phyloP scores from a whole-genome alignment of 2,113 vertebrate genomes.

The Cygnus buccinator region DNA sequence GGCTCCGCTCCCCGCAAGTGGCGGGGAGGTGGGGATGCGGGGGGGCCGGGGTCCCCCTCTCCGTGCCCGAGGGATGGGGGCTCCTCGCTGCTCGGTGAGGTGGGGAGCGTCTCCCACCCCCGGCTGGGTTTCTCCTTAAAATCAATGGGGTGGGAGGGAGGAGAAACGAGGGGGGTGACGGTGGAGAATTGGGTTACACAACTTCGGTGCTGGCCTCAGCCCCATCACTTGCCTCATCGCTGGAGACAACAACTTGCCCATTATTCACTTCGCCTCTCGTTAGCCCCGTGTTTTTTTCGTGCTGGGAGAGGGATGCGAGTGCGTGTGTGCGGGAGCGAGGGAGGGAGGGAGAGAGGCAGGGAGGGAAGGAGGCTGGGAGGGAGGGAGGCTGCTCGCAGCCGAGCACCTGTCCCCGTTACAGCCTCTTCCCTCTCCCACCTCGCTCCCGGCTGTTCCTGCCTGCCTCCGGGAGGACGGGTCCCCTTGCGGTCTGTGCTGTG shows the following conservation, averaged over 20 bases:
- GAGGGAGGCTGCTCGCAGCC: not conserved
- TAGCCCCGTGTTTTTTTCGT: slow-evolving; percentile 29
- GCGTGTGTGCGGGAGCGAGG: not conserved
- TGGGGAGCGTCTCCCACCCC: not conserved
- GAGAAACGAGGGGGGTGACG: slow-evolving; percentile 7
- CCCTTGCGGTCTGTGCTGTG: not conserved
- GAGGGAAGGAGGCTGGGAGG: not conserved
- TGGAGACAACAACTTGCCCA: slow-evolving; percentile 35
- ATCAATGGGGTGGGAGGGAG: not conserved
- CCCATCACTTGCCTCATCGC: slow-evolving; percentile 42
- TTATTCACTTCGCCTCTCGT: slow-evolving; percentile 53
- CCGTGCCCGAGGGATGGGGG: not conserved
- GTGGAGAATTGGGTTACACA: slow-evolving; percentile 55
- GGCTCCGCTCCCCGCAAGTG: slow-evolving; percentile 32
- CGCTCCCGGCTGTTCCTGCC: not conserved
- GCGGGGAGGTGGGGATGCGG: slow-evolving; percentile 25
- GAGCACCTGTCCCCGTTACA: slow-evolving; percentile 28
- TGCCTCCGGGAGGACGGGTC: not conserved
- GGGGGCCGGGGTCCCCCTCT: not conserved
- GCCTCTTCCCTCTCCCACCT: not conserved
- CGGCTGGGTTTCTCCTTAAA: not conserved
- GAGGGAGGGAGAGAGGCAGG: not conserved
- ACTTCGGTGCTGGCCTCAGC: slow-evolving; percentile 60
- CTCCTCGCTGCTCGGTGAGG: not conserved
- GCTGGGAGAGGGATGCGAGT: not conserved